Conservation (phyloP, 2,888 invertebrate species). For the Falcaria lacertinaria region DNA sequence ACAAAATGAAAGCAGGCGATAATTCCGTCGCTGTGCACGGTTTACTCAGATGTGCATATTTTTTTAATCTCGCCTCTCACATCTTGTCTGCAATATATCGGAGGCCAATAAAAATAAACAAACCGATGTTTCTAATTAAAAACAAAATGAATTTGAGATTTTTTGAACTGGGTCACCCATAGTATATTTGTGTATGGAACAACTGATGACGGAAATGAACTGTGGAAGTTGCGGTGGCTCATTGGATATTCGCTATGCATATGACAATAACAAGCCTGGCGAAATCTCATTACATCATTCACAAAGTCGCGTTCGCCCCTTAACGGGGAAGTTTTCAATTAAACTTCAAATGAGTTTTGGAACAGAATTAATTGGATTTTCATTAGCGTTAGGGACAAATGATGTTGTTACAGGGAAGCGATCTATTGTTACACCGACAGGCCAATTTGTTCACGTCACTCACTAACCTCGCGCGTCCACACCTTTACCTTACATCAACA, state of each 20-base stretch:
- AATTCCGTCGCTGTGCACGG: slow-evolving; percentile 11
- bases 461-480: slow-evolving; percentile 52
- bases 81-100: too few species aligned
- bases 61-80: slow-evolving; percentile 30
- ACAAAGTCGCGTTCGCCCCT: slow-evolving; percentile 55
- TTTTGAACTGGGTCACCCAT: too few species aligned
- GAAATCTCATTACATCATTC: slow-evolving; percentile 74
- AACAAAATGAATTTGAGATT: too few species aligned
- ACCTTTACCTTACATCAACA: too few species aligned
- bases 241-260: slow-evolving; percentile 67
- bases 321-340: slow-evolving; percentile 72
- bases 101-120: too few species aligned
- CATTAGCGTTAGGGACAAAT: slow-evolving; percentile 76
- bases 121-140: too few species aligned
- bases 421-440: slow-evolving; percentile 58
- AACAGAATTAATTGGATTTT: slow-evolving; percentile 77
- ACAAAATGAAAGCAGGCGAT: slow-evolving; percentile 40
- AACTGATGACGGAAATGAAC: slow-evolving; percentile 45
- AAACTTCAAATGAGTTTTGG: slow-evolving; percentile 77
- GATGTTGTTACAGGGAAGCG: slow-evolving; percentile 70
- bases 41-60: slow-evolving; percentile 24
- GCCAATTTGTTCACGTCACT: slow-evolving; percentile 71
- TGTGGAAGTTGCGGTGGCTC: slow-evolving; percentile 51
- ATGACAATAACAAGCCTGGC: slow-evolving; percentile 69
- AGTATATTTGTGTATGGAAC: not conserved